phyloP scores from a whole-genome alignment of 2,797 vertebrate genomes.

The Chelon labrosus region DNA sequence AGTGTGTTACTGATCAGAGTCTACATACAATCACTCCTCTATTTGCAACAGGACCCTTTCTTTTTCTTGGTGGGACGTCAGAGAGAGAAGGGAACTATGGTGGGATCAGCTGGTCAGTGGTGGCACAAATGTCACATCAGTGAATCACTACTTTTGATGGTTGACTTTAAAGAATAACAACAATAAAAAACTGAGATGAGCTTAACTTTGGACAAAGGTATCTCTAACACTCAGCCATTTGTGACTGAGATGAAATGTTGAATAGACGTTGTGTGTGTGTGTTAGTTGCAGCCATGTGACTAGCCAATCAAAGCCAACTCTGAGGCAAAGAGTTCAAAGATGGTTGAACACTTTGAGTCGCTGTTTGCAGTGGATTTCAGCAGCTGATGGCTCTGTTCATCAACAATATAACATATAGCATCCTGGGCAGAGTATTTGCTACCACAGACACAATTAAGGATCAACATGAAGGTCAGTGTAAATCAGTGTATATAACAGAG shows the following conservation, averaged over 20 bases:
- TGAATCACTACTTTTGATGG: background rate
- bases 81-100: background rate
- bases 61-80: constrained; percentile 32
- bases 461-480: constrained; percentile 26
- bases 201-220: background rate
- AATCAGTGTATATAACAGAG: background rate
- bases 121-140: constrained; percentile 14
- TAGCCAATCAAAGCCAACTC: constrained; percentile 7
- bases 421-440: constrained; percentile 16
- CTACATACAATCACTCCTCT: constrained; percentile 4
- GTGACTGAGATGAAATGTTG: background rate
- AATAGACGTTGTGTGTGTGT: background rate
- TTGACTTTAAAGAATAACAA: background rate
- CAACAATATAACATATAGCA: constrained; percentile 6
- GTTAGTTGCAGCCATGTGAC: background rate
- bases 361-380: constrained; percentile 34
- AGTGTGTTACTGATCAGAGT: constrained; percentile 60
- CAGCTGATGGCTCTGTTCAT: constrained; percentile 29
- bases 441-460: constrained; percentile 39
- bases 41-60: background rate
- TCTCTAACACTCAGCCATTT: background rate
- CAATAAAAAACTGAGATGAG: background rate
- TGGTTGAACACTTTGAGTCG: constrained; percentile 23
- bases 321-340: background rate
- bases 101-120: constrained; percentile 4